Evolutionary conservation across 2,113 vertebrate species (phyloP), one percentile per base, ranked within the genome.

Genomic region (Phodopus roborovskii): DNA sequence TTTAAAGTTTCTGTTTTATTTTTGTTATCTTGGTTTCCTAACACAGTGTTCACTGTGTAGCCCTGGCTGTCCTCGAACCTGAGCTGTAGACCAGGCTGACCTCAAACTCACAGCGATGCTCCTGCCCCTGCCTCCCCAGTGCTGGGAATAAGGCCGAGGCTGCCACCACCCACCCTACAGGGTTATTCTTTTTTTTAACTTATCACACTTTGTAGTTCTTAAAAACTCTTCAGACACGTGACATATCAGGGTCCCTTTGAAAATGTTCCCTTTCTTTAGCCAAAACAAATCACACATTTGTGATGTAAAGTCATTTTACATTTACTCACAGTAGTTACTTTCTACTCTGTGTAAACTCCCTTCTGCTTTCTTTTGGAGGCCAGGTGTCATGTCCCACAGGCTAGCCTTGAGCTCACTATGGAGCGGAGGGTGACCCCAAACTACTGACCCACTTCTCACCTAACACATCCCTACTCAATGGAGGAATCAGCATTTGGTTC

Each of bases 251-350:
- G 26, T 28, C 13, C 26, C 60, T 64, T 84, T 64, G 8, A 45
- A 30, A 95, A 48, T n/a, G 42, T 93, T 62, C n/a, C 22, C 68
- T 92, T 91, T 71, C 62, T 92, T 79, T 95, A 60, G 53, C 75
- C 96, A 92, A 90, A 71, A 85, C 26, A 95, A 88, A 56, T 96
- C 94, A 83, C 78, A 96, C 92, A 95, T 92, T 74, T 82, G 68
- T 87, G 66, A 74, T 45, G 79, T 94, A 75, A 91, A 85, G 92
- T 92, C 90, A 92, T 92, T 87, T 96, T 89, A 92, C 53, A 64
- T 87, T 95, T 95, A 92, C 88, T 39, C 39, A 94, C 30, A n/a
- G 7, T 39, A 68, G 81, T 79, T 92, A 91, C 39, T 94, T 96
- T 94, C n/a, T 10, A 64, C 22, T 90, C 28, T 26, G 30, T 94